A percentile compares a stretch with the other conserved stretches of the same genome.
phyloP scores from a whole-genome alignment of 2,113 vertebrate species.

The Percina caprodes region DNA sequence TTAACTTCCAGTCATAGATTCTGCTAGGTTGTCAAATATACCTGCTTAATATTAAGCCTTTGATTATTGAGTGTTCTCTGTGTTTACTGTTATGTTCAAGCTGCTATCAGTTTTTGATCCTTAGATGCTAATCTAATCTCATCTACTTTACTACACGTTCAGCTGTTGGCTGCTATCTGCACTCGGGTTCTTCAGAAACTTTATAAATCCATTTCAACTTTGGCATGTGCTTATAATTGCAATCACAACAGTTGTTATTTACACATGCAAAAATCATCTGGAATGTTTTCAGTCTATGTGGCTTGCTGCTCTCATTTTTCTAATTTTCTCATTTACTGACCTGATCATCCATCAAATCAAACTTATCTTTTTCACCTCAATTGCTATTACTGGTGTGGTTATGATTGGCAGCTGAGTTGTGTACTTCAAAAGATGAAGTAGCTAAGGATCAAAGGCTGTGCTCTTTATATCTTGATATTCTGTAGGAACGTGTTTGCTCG shows the following conservation, averaged over 20 bases:
- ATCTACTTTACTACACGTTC: constrained; percentile 20
- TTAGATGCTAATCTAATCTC: constrained; percentile 12
- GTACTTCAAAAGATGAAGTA: constrained; percentile 46
- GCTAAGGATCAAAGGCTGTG: constrained; percentile 43
- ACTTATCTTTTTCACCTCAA: constrained; percentile 12
- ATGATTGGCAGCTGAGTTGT: constrained; percentile 33
- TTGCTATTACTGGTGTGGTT: constrained; percentile 25
- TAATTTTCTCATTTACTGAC: too few relatives aligned
- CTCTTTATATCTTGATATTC: constrained; percentile 14
- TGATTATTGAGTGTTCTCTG: constrained; percentile 4
- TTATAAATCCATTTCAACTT: constrained; percentile 58
- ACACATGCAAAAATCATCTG: constrained; percentile 32
- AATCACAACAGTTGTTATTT: constrained; percentile 48
- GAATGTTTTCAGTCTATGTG: constrained; percentile 28
- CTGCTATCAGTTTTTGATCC: constrained; percentile 16
- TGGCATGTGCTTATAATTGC: constrained; percentile 53
- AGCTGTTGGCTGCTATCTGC: constrained; percentile 42
- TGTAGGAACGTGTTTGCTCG: constrained; percentile 16
- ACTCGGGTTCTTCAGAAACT: constrained; percentile 17
- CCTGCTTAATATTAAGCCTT: constrained; percentile 2
- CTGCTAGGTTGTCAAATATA: background rate
- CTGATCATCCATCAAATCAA: constrained; percentile 35
- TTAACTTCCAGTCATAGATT: constrained; percentile 10
- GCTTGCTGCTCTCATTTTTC: constrained; percentile 25
- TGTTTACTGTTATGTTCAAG: background rate